These are phyloP conservation scores for Bothrops jararaca DNA, from an alignment of 2,113 vertebrate species.

Conservation along the genomic window DNA sequence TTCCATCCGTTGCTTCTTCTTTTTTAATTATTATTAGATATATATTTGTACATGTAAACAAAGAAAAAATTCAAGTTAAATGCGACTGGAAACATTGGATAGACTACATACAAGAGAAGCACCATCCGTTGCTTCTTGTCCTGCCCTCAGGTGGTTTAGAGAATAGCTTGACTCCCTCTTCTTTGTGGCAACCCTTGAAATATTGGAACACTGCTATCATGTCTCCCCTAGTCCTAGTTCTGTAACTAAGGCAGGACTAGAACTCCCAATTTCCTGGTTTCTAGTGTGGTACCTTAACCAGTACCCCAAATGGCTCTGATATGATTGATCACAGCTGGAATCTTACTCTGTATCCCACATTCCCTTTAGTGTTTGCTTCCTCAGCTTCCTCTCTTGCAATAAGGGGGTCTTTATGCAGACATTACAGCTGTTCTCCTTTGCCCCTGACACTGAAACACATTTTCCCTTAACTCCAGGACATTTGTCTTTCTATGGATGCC, in stretches of 20 bases:
- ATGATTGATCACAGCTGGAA: neutral
- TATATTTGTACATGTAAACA: no score
- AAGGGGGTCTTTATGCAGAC: neutral
- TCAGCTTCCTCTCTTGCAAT: neutral
- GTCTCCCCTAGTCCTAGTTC: neutral
- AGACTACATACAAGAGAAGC: no score
- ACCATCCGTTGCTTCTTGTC: no score
- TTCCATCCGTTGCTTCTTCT: no score
- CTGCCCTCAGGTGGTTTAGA: no score
- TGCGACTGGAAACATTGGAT: no score
- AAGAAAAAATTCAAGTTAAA: no score
- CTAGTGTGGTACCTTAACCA: neutral
- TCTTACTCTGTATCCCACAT: neutral
- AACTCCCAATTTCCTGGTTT: neutral
- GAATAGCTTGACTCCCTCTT: no score
- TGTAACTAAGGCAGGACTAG: neutral
- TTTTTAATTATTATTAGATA: no score
- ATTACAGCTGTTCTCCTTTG: neutral
- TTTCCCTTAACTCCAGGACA: conserved; percentile 41
- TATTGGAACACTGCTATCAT: no score
- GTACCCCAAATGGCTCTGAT: neutral
- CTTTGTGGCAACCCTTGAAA: no score
- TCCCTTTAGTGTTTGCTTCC: neutral
- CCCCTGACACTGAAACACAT: neutral
- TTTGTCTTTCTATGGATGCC: conserved; percentile 47